A percentile compares a stretch with the other conserved stretches of the same genome.
phyloP scores from a whole-genome alignment of 2,797 vertebrate species.

The Neosilurus hyrtlii region DNA sequence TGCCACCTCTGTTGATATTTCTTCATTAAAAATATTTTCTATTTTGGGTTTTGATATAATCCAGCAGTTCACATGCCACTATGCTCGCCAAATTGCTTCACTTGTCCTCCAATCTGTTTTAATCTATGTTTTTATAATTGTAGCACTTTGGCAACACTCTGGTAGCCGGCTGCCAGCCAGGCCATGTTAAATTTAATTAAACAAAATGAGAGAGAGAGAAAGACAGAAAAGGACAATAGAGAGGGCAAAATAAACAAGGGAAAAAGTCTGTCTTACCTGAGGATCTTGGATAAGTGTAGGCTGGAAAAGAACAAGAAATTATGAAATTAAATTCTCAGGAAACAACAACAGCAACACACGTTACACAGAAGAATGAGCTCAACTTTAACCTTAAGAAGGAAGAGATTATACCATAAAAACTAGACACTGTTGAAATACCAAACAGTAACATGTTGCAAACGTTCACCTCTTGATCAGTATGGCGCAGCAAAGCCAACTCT shows the following conservation, averaged over 20 bases:
- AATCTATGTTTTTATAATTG: constrained; percentile 77
- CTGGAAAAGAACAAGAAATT: constrained; percentile 72
- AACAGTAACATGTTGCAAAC: too few species aligned
- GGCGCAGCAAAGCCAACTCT: not conserved
- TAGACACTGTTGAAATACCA: not conserved
- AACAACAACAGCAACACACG: not conserved
- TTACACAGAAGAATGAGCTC: not conserved
- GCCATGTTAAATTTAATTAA: constrained; percentile 66
- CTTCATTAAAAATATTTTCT: constrained; percentile 8
- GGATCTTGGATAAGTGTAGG: constrained; percentile 87
- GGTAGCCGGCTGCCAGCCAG: constrained; percentile 67
- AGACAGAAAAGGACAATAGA: constrained; percentile 2
- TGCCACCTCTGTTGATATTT: constrained; percentile 16
- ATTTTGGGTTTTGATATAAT: constrained; percentile 51
- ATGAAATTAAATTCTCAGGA: constrained; percentile 4
- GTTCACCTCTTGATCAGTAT: too few species aligned
- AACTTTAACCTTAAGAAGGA: not conserved
- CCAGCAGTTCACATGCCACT: constrained; percentile 67
- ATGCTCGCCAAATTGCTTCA: constrained; percentile 69
- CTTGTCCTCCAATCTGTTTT: constrained; percentile 70
- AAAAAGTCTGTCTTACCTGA: constrained; percentile 76
- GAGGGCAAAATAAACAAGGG: constrained; percentile 1
- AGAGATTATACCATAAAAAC: not conserved
- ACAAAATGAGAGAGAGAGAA: constrained; percentile 29
- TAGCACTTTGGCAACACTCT: constrained; percentile 66